These are phyloP conservation scores for Polydrusus cervinus DNA, from an alignment of 2,888 invertebrate genomes.

Conservation along the genomic window DNA sequence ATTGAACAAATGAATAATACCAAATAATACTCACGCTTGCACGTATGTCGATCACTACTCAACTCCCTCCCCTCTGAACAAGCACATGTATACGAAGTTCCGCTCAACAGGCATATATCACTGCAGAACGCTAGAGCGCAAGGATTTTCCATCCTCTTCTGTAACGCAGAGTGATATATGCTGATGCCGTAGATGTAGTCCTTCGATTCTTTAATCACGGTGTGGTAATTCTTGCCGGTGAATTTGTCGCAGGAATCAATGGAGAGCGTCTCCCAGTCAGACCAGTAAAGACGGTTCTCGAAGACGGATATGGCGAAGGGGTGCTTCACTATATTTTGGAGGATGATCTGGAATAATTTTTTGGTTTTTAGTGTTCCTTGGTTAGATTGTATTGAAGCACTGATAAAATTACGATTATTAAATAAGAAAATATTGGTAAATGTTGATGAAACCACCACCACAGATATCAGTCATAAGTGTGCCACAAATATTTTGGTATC, in stretches of 20 bases:
- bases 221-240: conserved; percentile 77
- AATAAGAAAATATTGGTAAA: no score
- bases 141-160: conserved; percentile 74
- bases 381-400: no score
- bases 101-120: conserved; percentile 84
- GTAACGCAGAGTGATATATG: conserved; percentile 82
- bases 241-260: conserved; percentile 87
- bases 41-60: conserved; percentile 73
- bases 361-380: not conserved
- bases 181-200: conserved; percentile 78
- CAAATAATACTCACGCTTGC: conserved; percentile 70
- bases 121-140: conserved; percentile 80
- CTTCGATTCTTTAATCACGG: conserved; percentile 73
- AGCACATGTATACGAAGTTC: conserved; percentile 77
- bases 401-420: no score
- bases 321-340: conserved; percentile 80
- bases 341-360: conserved; percentile 65
- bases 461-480: no score
- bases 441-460: no score
- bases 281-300: conserved; percentile 92
- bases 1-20: no score
- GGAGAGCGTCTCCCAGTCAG: conserved; percentile 87
- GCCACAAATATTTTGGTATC: no score
- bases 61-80: conserved; percentile 85
- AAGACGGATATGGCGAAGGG: conserved; percentile 91